Conservation (phyloP, 1,140 invertebrate genomes). For the Apis cerana region DNA sequence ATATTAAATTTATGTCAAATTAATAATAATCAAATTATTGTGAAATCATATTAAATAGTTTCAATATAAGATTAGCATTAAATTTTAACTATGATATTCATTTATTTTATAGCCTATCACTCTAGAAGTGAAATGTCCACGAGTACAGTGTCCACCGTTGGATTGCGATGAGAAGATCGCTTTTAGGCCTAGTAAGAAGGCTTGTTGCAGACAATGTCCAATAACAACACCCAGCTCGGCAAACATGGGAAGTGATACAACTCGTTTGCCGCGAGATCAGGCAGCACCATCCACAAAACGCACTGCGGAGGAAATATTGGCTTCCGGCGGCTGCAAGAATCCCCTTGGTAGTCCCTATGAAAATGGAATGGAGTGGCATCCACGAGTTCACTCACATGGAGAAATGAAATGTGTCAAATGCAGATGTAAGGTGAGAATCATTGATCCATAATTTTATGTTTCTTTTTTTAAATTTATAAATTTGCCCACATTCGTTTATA, state of each 20-base stretch:
- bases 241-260: conserved; percentile 62
- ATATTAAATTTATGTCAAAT: not conserved
- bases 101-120: conserved; percentile 81
- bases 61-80: conserved; percentile 1
- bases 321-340: conserved; percentile 89
- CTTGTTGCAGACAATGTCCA: conserved; percentile 90
- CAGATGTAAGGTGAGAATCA: conserved; percentile 88
- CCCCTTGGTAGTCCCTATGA: conserved; percentile 85
- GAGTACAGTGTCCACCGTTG: conserved; percentile 87
- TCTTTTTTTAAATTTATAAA: not conserved
- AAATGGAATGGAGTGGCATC: conserved; percentile 94
- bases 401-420: conserved; percentile 93
- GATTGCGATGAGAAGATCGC: conserved; percentile 87
- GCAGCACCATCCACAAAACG: conserved; percentile 70
- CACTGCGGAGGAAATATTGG: conserved; percentile 85
- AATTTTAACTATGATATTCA: not conserved
- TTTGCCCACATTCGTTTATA: not conserved
- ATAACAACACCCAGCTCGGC: conserved; percentile 80
- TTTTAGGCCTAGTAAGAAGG: conserved; percentile 86
- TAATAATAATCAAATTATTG: not conserved
- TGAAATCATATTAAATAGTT: too few species aligned
- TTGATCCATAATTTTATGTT: not conserved
- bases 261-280: conserved; percentile 69
- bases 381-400: conserved; percentile 89
- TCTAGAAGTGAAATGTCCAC: conserved; percentile 88